A percentile compares a stretch with the other conserved stretches of the same genome.
Conservation (phyloP, 1,140 invertebrate genomes). For the Drosophila punjabiensis region DNA sequence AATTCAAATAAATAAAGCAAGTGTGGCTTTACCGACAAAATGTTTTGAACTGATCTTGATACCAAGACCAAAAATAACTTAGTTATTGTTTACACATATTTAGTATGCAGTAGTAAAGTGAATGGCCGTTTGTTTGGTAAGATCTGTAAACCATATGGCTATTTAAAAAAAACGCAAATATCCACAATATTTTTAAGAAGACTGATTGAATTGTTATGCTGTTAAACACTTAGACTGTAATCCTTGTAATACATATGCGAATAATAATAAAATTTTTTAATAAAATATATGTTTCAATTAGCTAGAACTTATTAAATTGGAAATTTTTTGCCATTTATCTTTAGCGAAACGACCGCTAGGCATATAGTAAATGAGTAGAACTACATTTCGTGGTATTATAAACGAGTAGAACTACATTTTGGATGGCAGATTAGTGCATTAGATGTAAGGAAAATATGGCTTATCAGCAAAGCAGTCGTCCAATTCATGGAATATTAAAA, state of each 20-base stretch:
- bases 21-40: constrained; percentile 89
- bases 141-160: background rate
- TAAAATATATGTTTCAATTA: background rate
- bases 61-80: constrained; percentile 31
- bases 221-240: background rate
- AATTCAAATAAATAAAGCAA: constrained; percentile 88
- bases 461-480: too few relatives aligned
- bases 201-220: background rate
- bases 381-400: too few relatives aligned
- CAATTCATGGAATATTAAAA: too few relatives aligned
- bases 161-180: background rate
- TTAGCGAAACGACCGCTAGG: too few relatives aligned
- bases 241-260: background rate
- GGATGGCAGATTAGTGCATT: too few relatives aligned
- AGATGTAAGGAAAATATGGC: too few relatives aligned
- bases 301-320: background rate
- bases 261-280: background rate
- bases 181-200: background rate
- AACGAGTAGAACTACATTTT: too few relatives aligned
- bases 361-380: too few relatives aligned
- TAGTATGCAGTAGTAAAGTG: background rate
- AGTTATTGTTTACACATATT: background rate
- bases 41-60: constrained; percentile 86
- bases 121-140: background rate
- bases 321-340: too few relatives aligned